Evolutionary conservation across 2,797 vertebrate species (phyloP).

Genomic region (Crypturellus tataupa): DNA sequence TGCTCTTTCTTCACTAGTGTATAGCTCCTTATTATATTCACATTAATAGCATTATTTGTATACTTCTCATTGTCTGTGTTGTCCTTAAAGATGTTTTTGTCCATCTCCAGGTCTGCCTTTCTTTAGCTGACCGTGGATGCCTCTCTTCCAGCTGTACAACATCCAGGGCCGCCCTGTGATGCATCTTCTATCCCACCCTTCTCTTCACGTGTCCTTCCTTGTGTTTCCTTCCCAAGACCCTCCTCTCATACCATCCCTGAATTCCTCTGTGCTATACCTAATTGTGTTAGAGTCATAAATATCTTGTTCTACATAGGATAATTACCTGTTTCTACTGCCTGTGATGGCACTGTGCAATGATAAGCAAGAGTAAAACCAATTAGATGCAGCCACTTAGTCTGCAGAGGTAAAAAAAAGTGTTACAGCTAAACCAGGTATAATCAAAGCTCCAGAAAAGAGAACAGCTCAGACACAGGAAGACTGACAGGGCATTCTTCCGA

Average conservation of each 20-base stretch:
- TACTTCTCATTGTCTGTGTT: not conserved
- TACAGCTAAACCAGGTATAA: not conserved
- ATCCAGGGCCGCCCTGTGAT: not conserved
- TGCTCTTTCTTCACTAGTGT: not conserved
- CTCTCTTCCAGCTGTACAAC: not conserved
- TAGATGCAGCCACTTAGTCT: not conserved
- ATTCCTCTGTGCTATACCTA: not conserved
- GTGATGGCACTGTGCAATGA: not conserved
- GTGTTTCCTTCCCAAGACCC: not conserved
- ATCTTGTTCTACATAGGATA: not conserved
- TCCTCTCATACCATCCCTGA: not conserved
- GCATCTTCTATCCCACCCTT: not conserved
- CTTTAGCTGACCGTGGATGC: not conserved
- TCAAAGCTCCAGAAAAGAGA: not conserved
- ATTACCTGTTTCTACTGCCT: not conserved
- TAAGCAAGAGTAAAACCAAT: not conserved
- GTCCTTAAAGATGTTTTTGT: not conserved
- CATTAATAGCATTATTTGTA: not conserved
- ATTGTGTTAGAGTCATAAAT: not conserved
- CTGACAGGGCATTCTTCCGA: not conserved
- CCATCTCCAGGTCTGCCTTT: not conserved
- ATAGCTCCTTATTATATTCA: not conserved
- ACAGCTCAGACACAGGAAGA: not conserved
- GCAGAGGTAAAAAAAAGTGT: not conserved
- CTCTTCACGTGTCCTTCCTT: not conserved